These are phyloP conservation scores for Drosophila kohkoa DNA, from an alignment of 1,140 invertebrate genomes.

Conservation along the genomic window DNA sequence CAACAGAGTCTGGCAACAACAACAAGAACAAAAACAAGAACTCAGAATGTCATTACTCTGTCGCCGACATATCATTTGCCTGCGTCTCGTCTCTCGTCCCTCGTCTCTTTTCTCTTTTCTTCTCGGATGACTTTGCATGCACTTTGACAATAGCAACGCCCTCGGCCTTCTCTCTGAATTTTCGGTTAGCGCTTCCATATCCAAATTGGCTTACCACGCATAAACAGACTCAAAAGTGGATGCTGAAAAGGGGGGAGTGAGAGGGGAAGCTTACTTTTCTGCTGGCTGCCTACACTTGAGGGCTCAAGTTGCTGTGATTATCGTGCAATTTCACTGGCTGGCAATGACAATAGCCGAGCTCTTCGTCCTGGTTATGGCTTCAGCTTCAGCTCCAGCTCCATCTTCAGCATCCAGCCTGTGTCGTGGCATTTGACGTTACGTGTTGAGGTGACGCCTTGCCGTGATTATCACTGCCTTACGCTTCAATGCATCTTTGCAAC, in stretches of 20 bases:
- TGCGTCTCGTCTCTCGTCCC: constrained; percentile 3
- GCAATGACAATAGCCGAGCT: constrained; percentile 60
- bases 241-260: background rate
- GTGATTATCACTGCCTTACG: constrained; percentile 80
- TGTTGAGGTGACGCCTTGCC: constrained; percentile 76
- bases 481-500: constrained; percentile 74
- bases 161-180: constrained; percentile 55
- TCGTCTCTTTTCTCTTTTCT: background rate
- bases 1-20: constrained; percentile 23
- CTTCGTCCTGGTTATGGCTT: constrained; percentile 6
- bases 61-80: constrained; percentile 52
- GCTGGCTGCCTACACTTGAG: constrained; percentile 62
- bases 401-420: constrained; percentile 11
- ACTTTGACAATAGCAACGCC: constrained; percentile 68
- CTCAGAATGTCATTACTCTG: constrained; percentile 66
- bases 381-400: constrained; percentile 9
- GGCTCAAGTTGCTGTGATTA: constrained; percentile 82
- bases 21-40: constrained; percentile 31
- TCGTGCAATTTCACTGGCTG: constrained; percentile 71
- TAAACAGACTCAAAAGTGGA: constrained; percentile 60
- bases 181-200: constrained; percentile 70
- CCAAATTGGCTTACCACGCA: constrained; percentile 82
- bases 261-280: background rate
- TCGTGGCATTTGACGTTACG: constrained; percentile 78
- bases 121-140: constrained; percentile 48